phyloP scores from a whole-genome alignment of 2,888 invertebrate species.

The Oscheius sp. region DNA sequence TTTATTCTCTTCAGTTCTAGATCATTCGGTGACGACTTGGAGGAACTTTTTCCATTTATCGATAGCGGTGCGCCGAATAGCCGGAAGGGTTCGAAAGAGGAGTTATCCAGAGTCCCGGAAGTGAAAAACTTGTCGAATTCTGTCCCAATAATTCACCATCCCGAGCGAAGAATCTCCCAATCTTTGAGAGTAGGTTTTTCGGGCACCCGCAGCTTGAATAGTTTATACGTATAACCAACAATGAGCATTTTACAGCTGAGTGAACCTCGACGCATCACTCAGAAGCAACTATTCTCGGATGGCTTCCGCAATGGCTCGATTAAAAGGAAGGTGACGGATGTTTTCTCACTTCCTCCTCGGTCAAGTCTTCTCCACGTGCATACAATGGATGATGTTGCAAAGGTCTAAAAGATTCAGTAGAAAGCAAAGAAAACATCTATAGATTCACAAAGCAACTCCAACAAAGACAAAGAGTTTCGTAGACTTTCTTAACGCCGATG shows the following conservation, averaged over 20 bases:
- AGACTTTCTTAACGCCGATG: conserved; percentile 32
- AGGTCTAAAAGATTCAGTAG: conserved; percentile 3
- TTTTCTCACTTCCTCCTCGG: conserved; percentile 19
- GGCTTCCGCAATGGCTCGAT: conserved; percentile 29
- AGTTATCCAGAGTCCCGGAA: conserved; percentile 31
- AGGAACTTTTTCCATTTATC: conserved; percentile 66
- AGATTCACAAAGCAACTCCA: conserved; percentile 20
- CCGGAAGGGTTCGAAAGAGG: conserved; percentile 45
- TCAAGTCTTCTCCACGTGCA: conserved; percentile 10
- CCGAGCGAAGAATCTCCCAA: conserved; percentile 15
- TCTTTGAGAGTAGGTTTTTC: conserved; percentile 11
- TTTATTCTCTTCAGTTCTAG: conserved; percentile 35
- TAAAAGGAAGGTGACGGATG: conserved; percentile 34
- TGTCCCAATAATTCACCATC: conserved; percentile 9
- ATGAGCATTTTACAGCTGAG: conserved; percentile 12
- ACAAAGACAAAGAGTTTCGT: conserved; percentile 19
- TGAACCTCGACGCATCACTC: conserved; percentile 17
- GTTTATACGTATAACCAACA: background rate
- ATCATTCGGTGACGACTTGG: conserved; percentile 66
- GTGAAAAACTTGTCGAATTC: background rate
- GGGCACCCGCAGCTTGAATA: background rate
- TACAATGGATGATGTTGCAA: conserved; percentile 8
- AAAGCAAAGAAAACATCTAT: background rate
- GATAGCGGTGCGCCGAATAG: conserved; percentile 46
- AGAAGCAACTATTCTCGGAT: conserved; percentile 20